Evolutionary conservation across 1,140 invertebrate species (phyloP).

Genomic region (Alviniconcha marisindica): DNA sequence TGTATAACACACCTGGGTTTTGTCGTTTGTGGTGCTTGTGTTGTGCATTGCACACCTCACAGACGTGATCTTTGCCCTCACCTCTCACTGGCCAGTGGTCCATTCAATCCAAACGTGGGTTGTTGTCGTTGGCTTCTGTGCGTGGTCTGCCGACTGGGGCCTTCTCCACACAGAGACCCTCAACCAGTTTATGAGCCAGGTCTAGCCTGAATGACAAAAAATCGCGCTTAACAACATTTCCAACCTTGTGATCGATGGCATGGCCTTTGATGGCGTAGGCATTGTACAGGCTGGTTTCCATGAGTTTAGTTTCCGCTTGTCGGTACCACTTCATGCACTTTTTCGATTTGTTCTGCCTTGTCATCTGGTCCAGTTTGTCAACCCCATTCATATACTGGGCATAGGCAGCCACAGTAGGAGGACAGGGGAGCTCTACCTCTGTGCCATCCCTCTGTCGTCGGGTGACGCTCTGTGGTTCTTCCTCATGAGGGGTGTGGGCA

Average conservation of each 20-base stretch:
- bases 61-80: too few relatives aligned
- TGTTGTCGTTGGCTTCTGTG: neutral
- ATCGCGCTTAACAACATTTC: constrained; percentile 17
- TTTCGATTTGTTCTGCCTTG: constrained; percentile 12
- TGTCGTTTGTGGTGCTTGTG: too few relatives aligned
- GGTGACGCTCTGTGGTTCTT: constrained; percentile 24
- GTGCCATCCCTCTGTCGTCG: constrained; percentile 48
- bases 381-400: constrained; percentile 47
- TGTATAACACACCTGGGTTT: too few relatives aligned
- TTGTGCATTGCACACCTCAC: too few relatives aligned
- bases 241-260: constrained; percentile 17
- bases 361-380: constrained; percentile 45
- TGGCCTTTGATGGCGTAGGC: constrained; percentile 28
- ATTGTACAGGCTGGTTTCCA: constrained; percentile 37
- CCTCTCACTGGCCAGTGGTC: too few relatives aligned
- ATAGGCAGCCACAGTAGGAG: constrained; percentile 37
- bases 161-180: neutral
- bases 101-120: too few relatives aligned
- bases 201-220: constrained; percentile 31
- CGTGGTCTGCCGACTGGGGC: neutral
- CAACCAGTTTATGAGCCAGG: constrained; percentile 36
- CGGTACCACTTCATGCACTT: constrained; percentile 32
- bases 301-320: constrained; percentile 35
- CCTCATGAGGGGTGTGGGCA: constrained; percentile 19
- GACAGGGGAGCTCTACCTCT: constrained; percentile 25